Conservation (phyloP, 2,113 vertebrate species). For the Athene cunicularia region DNA sequence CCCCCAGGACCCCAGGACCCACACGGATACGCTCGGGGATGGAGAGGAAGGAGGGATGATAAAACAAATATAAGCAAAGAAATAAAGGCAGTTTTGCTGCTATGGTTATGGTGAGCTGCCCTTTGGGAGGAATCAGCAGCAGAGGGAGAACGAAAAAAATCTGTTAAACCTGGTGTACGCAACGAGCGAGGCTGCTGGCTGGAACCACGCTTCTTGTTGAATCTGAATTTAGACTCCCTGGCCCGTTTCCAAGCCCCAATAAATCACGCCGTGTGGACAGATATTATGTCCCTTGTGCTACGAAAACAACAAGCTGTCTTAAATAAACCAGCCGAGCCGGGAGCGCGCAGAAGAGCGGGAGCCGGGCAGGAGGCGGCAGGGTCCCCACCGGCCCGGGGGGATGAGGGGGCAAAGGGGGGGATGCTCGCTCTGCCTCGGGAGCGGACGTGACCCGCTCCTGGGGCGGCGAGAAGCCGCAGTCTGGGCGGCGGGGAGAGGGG, state of each 20-base stretch:
- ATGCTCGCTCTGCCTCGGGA: neutral
- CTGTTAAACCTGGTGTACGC: neutral
- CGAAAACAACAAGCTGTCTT: neutral
- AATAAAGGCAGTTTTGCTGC: neutral
- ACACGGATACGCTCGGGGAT: accelerated
- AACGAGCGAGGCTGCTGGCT: neutral
- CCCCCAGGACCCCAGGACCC: neutral
- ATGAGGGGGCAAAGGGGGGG: neutral
- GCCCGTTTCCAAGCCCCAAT: neutral
- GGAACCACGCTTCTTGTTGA: neutral
- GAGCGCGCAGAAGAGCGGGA: neutral
- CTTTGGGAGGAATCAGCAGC: neutral
- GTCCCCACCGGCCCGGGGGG: neutral
- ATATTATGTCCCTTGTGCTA: neutral
- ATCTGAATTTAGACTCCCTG: constrained; percentile 23
- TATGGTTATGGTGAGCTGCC: neutral
- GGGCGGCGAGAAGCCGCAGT: neutral
- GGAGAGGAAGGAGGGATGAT: neutral
- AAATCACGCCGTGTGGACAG: neutral
- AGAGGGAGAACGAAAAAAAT: neutral
- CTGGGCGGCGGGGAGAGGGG: neutral
- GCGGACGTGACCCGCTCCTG: neutral
- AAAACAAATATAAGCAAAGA: neutral
- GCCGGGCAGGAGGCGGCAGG: neutral
- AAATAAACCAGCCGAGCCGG: neutral